Base-by-base conservation (phyloP, 2,113 vertebrate species). In the Pedetes capensis region DNA sequence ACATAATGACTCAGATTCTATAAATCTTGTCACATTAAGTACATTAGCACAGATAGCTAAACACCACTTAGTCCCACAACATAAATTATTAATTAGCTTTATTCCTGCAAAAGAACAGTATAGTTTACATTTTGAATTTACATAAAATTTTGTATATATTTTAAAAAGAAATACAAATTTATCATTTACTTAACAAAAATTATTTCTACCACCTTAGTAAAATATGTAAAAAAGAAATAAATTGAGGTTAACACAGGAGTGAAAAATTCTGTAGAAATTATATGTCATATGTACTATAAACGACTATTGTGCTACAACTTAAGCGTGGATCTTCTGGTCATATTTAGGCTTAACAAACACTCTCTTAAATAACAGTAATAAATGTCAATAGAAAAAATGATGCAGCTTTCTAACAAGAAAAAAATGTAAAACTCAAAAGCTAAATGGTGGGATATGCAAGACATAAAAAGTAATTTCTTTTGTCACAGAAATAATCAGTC, bases 21-120 rank as follows among this genome's bases (percentile, higher is more conserved):
- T 92, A 95, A 94, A 94, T 96, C 75, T 89, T 66, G 66, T 72
- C 42, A 79, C 12, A 91, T 39, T 88, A 95, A 83, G 23, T 84
- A 22, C 25, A 83, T 91, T 44, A 87, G 9, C 44, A 84, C 6
- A 91, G 63, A 83, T 1, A 69, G 88, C 20, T 44, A 95, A 71
- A 51, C 3, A 82, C 25, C 87, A 18, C 5, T 87, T 82, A 66
- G 47, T 64, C 64, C 29, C 6, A n/a, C n/a, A 59, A 64, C 10
- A 39, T 44, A 20, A 3, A 12, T 57, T 49, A 78, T 55, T 81
- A 87, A 74, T 55, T 91, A 78, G 66, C 23, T 44, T 69, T 91
- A 86, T 84, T 18, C 89, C n/a, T 83, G 29, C 14, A 83, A 69
- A 94, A 47, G 13, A 53, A 68, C 1, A 75, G 34, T n/a, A 37